Evolutionary conservation across 2,113 vertebrate species (phyloP).

Genomic region (Lucifuga dentata): DNA sequence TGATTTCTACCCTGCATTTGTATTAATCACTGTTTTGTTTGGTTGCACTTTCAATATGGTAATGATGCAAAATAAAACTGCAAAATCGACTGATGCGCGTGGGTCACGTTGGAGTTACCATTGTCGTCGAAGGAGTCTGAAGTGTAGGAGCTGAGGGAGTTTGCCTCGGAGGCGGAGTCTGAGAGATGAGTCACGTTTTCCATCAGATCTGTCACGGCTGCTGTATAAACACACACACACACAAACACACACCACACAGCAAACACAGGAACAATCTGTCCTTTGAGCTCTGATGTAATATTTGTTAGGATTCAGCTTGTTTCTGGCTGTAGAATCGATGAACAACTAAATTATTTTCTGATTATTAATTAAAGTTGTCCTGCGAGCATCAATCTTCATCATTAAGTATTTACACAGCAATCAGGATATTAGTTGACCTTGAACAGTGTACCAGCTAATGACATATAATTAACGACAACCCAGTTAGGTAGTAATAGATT

Average conservation of each 20-base stretch:
- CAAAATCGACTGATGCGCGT: background rate
- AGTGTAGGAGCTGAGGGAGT: constrained; percentile 92
- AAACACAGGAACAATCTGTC: too few species aligned
- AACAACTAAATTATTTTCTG: constrained; percentile 18
- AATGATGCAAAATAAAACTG: background rate
- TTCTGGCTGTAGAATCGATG: constrained; percentile 8
- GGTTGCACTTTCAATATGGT: constrained; percentile 13
- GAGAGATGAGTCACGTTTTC: constrained; percentile 89
- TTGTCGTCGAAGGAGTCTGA: constrained; percentile 96
- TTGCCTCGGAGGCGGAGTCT: constrained; percentile 92
- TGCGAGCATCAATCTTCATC: too few species aligned
- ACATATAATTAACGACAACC: too few species aligned
- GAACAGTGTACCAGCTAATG: too few species aligned
- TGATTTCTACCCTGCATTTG: background rate
- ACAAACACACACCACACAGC: too few species aligned
- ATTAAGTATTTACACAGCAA: constrained; percentile 23
- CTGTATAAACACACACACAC: constrained; percentile 48
- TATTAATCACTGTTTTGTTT: background rate
- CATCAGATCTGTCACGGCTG: constrained; percentile 82
- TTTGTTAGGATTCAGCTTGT: constrained; percentile 22
- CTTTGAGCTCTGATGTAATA: constrained; percentile 30
- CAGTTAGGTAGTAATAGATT: constrained; percentile 28
- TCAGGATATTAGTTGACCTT: constrained; percentile 3
- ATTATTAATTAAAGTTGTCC: constrained; percentile 32
- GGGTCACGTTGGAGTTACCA: constrained; percentile 75